phyloP scores from a whole-genome alignment of 2,113 vertebrate species.

The Machaerirhynchus nigripectus region DNA sequence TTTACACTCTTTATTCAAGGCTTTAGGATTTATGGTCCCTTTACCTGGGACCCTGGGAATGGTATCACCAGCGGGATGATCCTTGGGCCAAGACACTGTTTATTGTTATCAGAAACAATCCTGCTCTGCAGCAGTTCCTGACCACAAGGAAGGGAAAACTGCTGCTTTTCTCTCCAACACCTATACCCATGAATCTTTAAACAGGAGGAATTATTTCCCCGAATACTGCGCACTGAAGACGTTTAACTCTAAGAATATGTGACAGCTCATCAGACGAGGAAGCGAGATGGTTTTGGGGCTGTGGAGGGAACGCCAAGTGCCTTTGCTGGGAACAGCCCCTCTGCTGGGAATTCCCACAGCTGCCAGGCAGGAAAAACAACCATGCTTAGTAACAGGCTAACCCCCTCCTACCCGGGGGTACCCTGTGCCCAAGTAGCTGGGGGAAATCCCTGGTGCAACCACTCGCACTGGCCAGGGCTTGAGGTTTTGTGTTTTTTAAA shows the following conservation, averaged over 20 bases:
- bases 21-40: slow-evolving; percentile 5
- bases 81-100: background rate
- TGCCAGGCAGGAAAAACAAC: background rate
- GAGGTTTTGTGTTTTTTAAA: slow-evolving; percentile 22
- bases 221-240: background rate
- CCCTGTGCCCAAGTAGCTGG: rapidly evolving
- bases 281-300: background rate
- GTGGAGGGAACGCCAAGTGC: background rate
- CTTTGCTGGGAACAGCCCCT: background rate
- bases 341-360: background rate
- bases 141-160: background rate
- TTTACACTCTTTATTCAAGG: background rate
- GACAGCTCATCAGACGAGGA: slow-evolving; percentile 22
- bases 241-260: slow-evolving; percentile 48
- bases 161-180: background rate
- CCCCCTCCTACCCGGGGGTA: background rate
- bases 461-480: background rate
- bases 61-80: background rate
- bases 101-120: background rate
- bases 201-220: slow-evolving; percentile 7
- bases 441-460: background rate
- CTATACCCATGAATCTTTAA: slow-evolving; percentile 52
- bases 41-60: background rate
- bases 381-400: background rate
- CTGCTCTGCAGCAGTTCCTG: background rate